These are phyloP conservation scores for Myotis davidii DNA, from an alignment of 2,113 vertebrate species.

Conservation along the genomic window DNA sequence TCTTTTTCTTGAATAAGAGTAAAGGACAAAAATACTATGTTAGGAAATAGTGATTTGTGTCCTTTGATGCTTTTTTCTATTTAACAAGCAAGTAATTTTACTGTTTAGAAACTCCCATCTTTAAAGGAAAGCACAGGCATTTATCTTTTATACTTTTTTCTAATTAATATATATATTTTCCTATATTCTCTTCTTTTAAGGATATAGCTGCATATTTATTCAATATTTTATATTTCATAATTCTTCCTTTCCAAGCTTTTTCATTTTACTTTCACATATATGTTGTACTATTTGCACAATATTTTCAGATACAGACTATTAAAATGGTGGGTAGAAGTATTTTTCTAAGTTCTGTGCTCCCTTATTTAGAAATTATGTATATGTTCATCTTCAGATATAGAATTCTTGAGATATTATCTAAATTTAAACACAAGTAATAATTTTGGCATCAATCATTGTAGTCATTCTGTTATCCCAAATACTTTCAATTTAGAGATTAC, in stretches of 20 bases:
- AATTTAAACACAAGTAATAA: background rate
- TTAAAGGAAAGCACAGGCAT: background rate
- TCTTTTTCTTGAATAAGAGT: background rate
- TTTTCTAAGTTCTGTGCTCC: background rate
- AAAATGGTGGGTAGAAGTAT: background rate
- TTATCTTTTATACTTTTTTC: background rate
- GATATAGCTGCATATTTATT: background rate
- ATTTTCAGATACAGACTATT: background rate
- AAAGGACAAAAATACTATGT: background rate
- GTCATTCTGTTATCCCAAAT: background rate
- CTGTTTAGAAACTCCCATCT: background rate
- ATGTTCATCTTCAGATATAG: background rate
- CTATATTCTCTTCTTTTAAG: constrained; percentile 1
- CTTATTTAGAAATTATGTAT: constrained; percentile 24
- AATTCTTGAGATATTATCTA: constrained; percentile 32
- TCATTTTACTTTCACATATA: background rate
- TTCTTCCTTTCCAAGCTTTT: background rate
- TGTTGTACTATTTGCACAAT: background rate
- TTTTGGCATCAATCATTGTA: constrained; percentile 13
- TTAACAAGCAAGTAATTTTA: background rate
- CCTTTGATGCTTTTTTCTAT: background rate
- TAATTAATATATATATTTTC: background rate
- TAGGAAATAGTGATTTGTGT: background rate
- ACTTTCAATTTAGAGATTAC: background rate
- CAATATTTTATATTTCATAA: background rate